Evolutionary conservation across 2,113 vertebrate species (phyloP), one percentile per base, ranked within the genome.

Genomic region (Neotoma lepida): DNA sequence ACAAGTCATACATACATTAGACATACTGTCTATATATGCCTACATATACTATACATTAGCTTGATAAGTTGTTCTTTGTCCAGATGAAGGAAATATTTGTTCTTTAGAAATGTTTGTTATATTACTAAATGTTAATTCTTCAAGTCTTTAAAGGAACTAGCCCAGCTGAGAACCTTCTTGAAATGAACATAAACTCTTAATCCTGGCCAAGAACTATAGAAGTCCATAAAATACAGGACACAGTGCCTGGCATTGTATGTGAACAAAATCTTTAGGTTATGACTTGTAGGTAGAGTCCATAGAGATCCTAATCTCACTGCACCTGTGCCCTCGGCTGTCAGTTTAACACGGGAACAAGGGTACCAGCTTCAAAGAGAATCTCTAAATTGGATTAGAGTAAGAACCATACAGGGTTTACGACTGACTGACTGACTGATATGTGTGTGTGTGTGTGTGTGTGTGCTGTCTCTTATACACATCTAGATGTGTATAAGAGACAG

Each of bases 151-250:
- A 39, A 78, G 9, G 30, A 63, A 80, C 24, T 24, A 54, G 30
- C 0, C 41, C 10, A 14, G 15, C 39, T 12, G 14, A 80, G 18
- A 76, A 87, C 1, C 0, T 95, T 88, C 64, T 90, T 74, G 24
- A 90, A 88, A 92, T 80, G 58, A 88, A 22, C 10, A 26, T 54
- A 56, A 88, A 6, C 84, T 90, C 44, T 76, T 80, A 94, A 86
- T 81, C 24, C 20, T 51, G 28, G 22, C 10, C 44, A 41, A 89
- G 70, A 44, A 24, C 3, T 66, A 80, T 24, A n/a, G 24, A 61
- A 10, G 0, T 26, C n/a, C 46, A 49, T 56, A 61, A 94, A 66
- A 49, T 26, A 66, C 4, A 77, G 58, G 39, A 76, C 73, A 71
- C 30, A 26, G 6, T 41, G 18, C 10, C 35, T 90, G 44, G 33